A percentile compares a stretch with the other conserved stretches of the same genome.
These are phyloP conservation scores for Andricus quercusramuli DNA, from an alignment of 2,888 invertebrate genomes.

Conservation along the genomic window DNA sequence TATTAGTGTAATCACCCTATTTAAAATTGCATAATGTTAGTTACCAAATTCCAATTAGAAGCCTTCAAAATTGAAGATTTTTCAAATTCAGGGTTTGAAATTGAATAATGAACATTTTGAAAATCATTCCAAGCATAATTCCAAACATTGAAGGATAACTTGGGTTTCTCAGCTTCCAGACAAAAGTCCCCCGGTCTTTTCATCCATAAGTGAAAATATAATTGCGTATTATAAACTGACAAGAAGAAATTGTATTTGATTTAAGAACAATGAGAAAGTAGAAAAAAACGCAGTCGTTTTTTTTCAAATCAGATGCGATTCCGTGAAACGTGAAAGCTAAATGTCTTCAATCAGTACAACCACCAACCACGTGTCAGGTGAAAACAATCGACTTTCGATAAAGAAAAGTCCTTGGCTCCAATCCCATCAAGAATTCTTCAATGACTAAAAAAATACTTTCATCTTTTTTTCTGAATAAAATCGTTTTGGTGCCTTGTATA, in stretches of 20 bases:
- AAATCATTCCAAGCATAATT: too few relatives aligned
- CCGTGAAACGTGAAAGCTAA: slow-evolving; percentile 52
- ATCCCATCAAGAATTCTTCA: not conserved
- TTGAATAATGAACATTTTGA: too few relatives aligned
- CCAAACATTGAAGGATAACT: too few relatives aligned
- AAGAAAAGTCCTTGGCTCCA: slow-evolving; percentile 10
- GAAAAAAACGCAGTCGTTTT: slow-evolving; percentile 13
- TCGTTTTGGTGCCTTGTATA: not conserved
- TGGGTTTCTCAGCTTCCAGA: too few relatives aligned
- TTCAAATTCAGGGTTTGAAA: too few relatives aligned
- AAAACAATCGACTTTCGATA: slow-evolving; percentile 33
- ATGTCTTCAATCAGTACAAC: slow-evolving; percentile 42
- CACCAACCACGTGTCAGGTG: slow-evolving; percentile 13
- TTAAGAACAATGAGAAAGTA: slow-evolving; percentile 22
- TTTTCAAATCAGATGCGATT: slow-evolving; percentile 53
- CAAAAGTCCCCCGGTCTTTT: not conserved
- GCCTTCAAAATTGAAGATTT: too few relatives aligned
- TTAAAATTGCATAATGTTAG: too few relatives aligned
- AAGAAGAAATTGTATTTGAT: not conserved
- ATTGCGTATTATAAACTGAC: not conserved
- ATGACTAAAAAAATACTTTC: not conserved
- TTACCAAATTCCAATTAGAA: too few relatives aligned
- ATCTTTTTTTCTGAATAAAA: not conserved
- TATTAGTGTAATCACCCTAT: too few relatives aligned
- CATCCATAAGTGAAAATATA: slow-evolving; percentile 47